phyloP scores from a whole-genome alignment of 2,888 invertebrate species.

The Leistus spinibarbis region DNA sequence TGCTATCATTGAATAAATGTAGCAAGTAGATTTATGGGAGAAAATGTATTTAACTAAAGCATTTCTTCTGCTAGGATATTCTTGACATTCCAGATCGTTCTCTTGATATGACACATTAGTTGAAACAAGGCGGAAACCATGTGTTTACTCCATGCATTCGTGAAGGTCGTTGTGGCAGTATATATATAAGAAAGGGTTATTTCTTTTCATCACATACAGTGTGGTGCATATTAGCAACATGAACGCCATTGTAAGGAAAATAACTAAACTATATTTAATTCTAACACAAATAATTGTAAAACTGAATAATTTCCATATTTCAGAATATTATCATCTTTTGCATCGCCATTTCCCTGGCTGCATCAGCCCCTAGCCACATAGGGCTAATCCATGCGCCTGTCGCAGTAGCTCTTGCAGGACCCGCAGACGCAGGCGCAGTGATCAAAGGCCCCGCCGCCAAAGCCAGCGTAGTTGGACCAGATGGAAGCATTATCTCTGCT shows the following conservation, averaged over 20 bases:
- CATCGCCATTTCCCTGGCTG: background rate
- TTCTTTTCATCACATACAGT: background rate
- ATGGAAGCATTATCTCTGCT: conserved; percentile 58
- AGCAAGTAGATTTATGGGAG: background rate
- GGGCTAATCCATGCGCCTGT: background rate
- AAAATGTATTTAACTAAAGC: background rate
- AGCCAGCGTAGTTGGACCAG: conserved; percentile 49
- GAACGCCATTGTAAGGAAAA: conserved; percentile 19
- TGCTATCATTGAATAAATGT: background rate
- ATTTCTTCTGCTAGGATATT: background rate
- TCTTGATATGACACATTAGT: conserved; percentile 9
- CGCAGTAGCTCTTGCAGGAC: conserved; percentile 4
- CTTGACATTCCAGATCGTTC: background rate
- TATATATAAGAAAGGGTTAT: conserved; percentile 36
- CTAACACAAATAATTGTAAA: background rate
- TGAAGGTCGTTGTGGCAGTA: conserved; percentile 21
- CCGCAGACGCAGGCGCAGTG: conserved; percentile 9
- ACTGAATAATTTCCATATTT: conserved; percentile 1
- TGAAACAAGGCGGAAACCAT: conserved; percentile 19
- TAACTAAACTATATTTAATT: background rate
- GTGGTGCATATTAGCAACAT: conserved; percentile 12
- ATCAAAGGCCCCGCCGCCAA: conserved; percentile 20
- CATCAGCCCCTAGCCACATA: conserved; percentile 10
- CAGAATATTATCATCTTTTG: conserved; percentile 5
- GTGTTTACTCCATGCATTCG: conserved; percentile 3